Evolutionary conservation across 2,888 invertebrate species (phyloP).

Genomic region (Leucophora obtusa): DNA sequence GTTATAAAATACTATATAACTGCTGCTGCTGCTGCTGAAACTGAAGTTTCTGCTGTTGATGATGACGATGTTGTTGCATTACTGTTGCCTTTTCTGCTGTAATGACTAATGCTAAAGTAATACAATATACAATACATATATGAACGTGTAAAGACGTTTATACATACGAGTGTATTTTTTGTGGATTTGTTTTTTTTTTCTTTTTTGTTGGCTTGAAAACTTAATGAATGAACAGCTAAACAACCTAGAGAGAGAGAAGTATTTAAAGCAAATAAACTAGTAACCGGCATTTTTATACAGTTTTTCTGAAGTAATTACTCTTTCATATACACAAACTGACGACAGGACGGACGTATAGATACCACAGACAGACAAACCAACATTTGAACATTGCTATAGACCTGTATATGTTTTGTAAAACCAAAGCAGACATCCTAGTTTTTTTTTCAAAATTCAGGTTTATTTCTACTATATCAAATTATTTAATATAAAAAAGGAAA

Average conservation of each 20-base stretch:
- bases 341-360: slow-evolving; percentile 11
- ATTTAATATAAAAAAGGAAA: slow-evolving; percentile 34
- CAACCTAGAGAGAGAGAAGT: slow-evolving; percentile 16
- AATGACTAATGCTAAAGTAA: slow-evolving; percentile 62
- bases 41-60: slow-evolving; percentile 8
- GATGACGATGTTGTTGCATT: background rate
- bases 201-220: slow-evolving; percentile 35
- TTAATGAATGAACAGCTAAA: slow-evolving; percentile 62
- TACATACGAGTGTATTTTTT: slow-evolving; percentile 44
- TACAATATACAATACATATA: slow-evolving; percentile 52
- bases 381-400: slow-evolving; percentile 38
- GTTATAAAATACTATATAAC: slow-evolving; percentile 26
- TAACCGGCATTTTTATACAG: slow-evolving; percentile 63
- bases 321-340: slow-evolving; percentile 20
- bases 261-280: slow-evolving; percentile 54
- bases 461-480: slow-evolving; percentile 16
- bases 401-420: slow-evolving; percentile 8
- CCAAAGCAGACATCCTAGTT: slow-evolving; percentile 59
- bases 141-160: slow-evolving; percentile 43
- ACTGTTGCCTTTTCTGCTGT: slow-evolving; percentile 28
- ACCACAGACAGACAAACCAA: slow-evolving; percentile 41
- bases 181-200: slow-evolving; percentile 5
- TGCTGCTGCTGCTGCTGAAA: slow-evolving; percentile 47
- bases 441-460: slow-evolving; percentile 48
- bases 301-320: slow-evolving; percentile 57